Conservation (phyloP, 2,797 vertebrate species). For the Serranus cabrilla region DNA sequence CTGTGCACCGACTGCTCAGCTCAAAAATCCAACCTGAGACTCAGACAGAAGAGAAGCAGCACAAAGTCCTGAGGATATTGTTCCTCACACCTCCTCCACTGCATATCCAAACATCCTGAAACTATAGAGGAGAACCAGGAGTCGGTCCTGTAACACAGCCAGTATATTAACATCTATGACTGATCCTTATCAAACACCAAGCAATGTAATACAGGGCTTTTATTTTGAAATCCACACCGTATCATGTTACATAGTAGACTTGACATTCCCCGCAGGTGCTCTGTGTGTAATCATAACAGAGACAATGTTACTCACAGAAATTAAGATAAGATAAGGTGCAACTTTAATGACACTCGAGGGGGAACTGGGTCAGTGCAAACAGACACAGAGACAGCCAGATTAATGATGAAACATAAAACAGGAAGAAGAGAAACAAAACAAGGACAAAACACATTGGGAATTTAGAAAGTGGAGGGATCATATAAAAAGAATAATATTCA, state of each 20-base stretch:
- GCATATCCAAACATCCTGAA: slow-evolving; percentile 59
- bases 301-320: slow-evolving; percentile 48
- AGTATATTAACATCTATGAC: background rate
- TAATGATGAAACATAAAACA: background rate
- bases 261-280: slow-evolving; percentile 39
- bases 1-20: background rate
- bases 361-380: slow-evolving; percentile 50
- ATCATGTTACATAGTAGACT: slow-evolving; percentile 6
- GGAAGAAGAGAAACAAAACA: background rate
- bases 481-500: background rate
- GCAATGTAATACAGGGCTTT: background rate
- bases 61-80: slow-evolving; percentile 34
- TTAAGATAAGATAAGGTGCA: slow-evolving; percentile 54
- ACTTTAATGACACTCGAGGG: slow-evolving; percentile 22
- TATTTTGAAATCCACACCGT: slow-evolving; percentile 47
- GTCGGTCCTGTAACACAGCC: background rate
- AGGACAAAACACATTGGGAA: background rate
- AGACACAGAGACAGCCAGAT: slow-evolving; percentile 17
- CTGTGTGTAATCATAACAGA: slow-evolving; percentile 58
- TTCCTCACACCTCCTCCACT: slow-evolving; percentile 12
- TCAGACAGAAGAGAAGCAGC: background rate
- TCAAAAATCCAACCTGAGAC: slow-evolving; percentile 18
- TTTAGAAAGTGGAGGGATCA: background rate
- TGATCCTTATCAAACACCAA: slow-evolving; percentile 23
- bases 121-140: slow-evolving; percentile 21